Evolutionary conservation across 2,888 invertebrate genomes (phyloP).

Genomic region (Hydriomena furcata): DNA sequence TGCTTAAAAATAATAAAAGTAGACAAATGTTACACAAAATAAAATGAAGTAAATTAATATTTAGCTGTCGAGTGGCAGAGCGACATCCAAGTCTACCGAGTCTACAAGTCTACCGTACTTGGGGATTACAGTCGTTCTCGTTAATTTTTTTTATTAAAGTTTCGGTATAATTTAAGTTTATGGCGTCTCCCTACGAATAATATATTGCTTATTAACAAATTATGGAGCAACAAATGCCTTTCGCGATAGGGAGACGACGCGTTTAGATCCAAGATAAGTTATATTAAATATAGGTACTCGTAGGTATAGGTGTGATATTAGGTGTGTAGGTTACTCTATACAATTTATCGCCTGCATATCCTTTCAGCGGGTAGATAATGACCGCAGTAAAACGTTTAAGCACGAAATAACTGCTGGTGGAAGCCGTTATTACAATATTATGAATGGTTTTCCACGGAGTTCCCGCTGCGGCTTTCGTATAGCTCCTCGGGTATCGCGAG

Average conservation of each 20-base stretch:
- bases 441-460: conserved; percentile 72
- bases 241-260: conserved; percentile 50
- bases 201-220: conserved; percentile 19
- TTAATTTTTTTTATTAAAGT: no score
- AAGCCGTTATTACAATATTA: conserved; percentile 83
- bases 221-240: conserved; percentile 45
- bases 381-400: conserved; percentile 84
- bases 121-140: no score
- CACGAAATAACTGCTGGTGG: conserved; percentile 81
- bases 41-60: no score
- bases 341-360: conserved; percentile 82
- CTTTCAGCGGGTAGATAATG: conserved; percentile 83
- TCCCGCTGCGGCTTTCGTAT: conserved; percentile 27
- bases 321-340: conserved; percentile 65
- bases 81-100: no score
- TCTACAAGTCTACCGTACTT: no score
- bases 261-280: conserved; percentile 59
- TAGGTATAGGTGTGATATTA: conserved; percentile 32
- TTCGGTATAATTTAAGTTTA: background rate
- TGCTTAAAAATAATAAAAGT: no score
- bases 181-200: conserved; percentile 8
- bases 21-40: no score
- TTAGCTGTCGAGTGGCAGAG: no score
- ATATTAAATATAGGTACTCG: no score
- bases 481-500: conserved; percentile 23